Base-by-base conservation (phyloP, 2,113 vertebrate genomes). In the Sylvietta virens region DNA sequence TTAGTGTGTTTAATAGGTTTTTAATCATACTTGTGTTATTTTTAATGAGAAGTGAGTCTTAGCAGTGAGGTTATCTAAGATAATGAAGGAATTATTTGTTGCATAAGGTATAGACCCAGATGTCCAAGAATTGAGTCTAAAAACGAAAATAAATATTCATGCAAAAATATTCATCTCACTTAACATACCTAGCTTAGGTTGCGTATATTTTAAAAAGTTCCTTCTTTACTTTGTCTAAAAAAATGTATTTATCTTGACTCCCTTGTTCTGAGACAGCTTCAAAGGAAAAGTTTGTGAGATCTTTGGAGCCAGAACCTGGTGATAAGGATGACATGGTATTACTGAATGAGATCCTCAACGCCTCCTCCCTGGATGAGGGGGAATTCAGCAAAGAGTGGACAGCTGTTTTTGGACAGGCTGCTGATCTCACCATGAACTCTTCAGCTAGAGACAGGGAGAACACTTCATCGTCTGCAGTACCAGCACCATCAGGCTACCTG, bases 321-420 rank as follows among this genome's bases (percentile, higher is more conserved):
- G 98, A 99, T 64, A 98, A 97, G 90, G 99, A 99, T 81, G 98
- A 98, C 90, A 95, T 99, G 98, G 97, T 98, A 28, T 91, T 99
- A 54, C 93, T 99, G 88, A 98, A 98, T 19, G 99, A 99, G 95
- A 99, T 99, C 95, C 98, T 99, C 94, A 98, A 97, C 1, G 92
- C 98, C 10, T 97, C 98, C 57, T 98, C 98, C 8, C 92, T 99
- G 97, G 99, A 99, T 0, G 98, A 99, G 65, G 96, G 97, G 0
- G 98, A 98, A 78, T 99, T 99, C 96, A 98, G 98, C 86, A 97
- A 96, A 44, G 98, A 99, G 97, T 99, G 99, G 99, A 98, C 96
- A 9, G 98, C 98, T 13, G 98, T 98, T 88, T 99, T 99, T 48
- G 99, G 99, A 30, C 98, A 99, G 16, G 80, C 81, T 8, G 89